Percentiles rank a stretch among this genome's conserved stretches.
Conservation (phyloP, 2,797 vertebrate species). For the Thaleichthys pacificus region DNA sequence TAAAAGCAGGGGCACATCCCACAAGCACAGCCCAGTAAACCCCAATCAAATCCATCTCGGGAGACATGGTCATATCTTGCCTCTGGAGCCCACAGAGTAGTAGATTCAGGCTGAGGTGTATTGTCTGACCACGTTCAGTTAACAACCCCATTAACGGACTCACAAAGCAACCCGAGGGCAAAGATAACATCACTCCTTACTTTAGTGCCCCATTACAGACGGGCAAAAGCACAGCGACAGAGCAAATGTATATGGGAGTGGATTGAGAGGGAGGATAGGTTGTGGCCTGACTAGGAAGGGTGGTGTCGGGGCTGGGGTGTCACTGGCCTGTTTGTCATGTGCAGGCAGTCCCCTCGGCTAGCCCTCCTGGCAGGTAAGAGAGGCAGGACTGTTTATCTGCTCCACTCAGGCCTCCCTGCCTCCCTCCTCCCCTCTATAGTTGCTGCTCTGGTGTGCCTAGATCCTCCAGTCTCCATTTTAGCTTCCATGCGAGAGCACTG, state of each 20-base stretch:
- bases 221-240: constrained; percentile 15
- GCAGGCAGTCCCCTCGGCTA: not conserved
- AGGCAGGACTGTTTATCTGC: constrained; percentile 48
- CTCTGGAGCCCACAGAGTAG: constrained; percentile 27
- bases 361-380: constrained; percentile 34
- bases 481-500: constrained; percentile 28
- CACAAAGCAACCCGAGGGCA: constrained; percentile 65
- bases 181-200: constrained; percentile 65
- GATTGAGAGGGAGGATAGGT: constrained; percentile 35
- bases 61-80: constrained; percentile 42
- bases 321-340: constrained; percentile 38
- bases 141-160: constrained; percentile 72
- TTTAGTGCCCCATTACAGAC: constrained; percentile 64
- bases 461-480: constrained; percentile 34
- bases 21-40: constrained; percentile 36
- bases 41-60: constrained; percentile 58
- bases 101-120: constrained; percentile 22
- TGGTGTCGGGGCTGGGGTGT: constrained; percentile 37
- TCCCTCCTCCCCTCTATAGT: constrained; percentile 6
- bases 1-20: constrained; percentile 28
- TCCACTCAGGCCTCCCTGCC: constrained; percentile 30
- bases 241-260: constrained; percentile 9
- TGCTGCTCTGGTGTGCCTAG: constrained; percentile 16
- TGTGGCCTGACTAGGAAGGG: constrained; percentile 29
- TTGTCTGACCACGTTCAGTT: constrained; percentile 66